Evolutionary conservation across 2,888 invertebrate genomes (phyloP).

Genomic region (Platycnemis pennipes): DNA sequence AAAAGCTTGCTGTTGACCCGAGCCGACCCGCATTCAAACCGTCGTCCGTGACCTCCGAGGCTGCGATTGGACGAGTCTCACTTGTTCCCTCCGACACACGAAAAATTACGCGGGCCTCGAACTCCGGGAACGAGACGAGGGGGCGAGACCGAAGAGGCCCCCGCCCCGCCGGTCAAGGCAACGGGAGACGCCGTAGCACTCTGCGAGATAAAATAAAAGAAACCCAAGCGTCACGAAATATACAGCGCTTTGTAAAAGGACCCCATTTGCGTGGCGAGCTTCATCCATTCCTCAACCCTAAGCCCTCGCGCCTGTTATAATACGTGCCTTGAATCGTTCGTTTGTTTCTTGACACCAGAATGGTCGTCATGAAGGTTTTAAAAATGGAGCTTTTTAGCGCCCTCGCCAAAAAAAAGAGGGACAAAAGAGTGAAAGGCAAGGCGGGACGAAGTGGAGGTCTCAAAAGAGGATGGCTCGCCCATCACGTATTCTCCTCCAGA

Average conservation of each 20-base stretch:
- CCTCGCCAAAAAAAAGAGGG: not conserved
- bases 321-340: not conserved
- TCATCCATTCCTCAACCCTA: not conserved
- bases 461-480: not conserved
- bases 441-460: not conserved
- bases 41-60: not conserved
- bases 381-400: slow-evolving; percentile 31
- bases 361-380: not conserved
- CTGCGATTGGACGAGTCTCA: not conserved
- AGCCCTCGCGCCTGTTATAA: not conserved
- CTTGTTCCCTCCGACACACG: not conserved
- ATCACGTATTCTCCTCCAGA: not conserved
- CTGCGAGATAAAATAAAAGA: not conserved
- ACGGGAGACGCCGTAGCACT: not conserved
- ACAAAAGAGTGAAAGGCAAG: not conserved
- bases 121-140: not conserved
- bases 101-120: not conserved
- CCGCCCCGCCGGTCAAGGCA: not conserved
- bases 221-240: not conserved
- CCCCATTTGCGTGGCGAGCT: not conserved
- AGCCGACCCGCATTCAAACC: not conserved
- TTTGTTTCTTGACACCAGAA: slow-evolving; percentile 50
- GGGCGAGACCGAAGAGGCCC: not conserved
- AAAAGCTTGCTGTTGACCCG: not conserved
- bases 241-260: not conserved